Conservation (phyloP, 2,113 vertebrate species). For the Ariopsis seemanni region DNA sequence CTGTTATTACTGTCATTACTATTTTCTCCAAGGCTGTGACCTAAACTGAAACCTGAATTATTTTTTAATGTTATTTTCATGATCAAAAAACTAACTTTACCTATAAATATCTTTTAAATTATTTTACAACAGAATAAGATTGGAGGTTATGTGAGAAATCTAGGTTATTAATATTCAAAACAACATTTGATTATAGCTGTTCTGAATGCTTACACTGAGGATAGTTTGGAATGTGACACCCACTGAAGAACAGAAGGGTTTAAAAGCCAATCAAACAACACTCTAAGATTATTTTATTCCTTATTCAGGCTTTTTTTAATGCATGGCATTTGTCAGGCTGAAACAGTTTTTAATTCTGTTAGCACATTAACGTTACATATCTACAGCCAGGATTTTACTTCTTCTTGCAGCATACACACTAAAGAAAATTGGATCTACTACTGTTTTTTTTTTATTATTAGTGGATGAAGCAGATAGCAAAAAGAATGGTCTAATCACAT, state of each 20-base stretch:
- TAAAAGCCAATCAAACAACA: background rate
- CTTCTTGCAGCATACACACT: constrained; percentile 4
- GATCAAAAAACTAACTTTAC: background rate
- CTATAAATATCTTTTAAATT: background rate
- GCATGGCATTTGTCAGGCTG: background rate
- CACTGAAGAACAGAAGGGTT: background rate
- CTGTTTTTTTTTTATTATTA: constrained; percentile 1
- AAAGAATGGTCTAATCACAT: constrained; percentile 36
- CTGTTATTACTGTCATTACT: background rate
- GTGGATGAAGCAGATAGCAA: constrained; percentile 19
- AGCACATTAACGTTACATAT: background rate
- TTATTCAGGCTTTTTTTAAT: background rate
- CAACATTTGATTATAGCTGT: background rate
- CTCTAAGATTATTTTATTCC: constrained; percentile 8
- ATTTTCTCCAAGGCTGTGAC: background rate
- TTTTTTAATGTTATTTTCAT: background rate
- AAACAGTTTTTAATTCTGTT: constrained; percentile 9
- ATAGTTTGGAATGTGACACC: background rate
- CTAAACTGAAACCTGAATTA: background rate
- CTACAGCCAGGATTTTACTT: background rate
- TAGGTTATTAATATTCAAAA: background rate
- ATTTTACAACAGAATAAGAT: background rate
- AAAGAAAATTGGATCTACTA: constrained; percentile 31
- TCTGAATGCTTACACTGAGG: background rate
- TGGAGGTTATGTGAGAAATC: background rate